phyloP scores from a whole-genome alignment of 2,888 invertebrate genomes.

The Leptodirus hochenwartii region DNA sequence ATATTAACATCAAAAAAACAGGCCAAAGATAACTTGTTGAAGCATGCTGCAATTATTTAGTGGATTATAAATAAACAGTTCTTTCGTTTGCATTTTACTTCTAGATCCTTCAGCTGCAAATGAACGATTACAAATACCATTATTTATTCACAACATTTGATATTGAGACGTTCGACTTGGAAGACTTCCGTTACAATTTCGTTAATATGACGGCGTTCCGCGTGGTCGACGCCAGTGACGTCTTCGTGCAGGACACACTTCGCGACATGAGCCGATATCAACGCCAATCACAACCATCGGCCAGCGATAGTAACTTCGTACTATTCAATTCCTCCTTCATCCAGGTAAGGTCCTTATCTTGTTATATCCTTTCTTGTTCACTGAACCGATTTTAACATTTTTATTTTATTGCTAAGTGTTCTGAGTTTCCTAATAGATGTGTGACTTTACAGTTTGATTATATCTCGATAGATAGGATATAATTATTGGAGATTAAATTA shows the following conservation, averaged over 20 bases:
- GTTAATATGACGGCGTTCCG: slow-evolving; percentile 89
- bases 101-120: slow-evolving; percentile 60
- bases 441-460: no score
- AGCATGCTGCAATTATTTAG: no score
- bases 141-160: slow-evolving; percentile 60
- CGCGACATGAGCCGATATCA: slow-evolving; percentile 53
- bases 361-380: no score
- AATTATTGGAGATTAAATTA: no score
- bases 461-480: no score
- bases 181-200: slow-evolving; percentile 84
- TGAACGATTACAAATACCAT: slow-evolving; percentile 74
- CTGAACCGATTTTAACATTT: no score
- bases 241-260: slow-evolving; percentile 44
- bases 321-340: slow-evolving; percentile 24
- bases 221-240: slow-evolving; percentile 49
- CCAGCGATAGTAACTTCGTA: no score
- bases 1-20: no score
- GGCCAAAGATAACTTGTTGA: no score
- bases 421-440: no score
- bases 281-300: slow-evolving; percentile 18
- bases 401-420: no score
- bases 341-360: slow-evolving; percentile 24
- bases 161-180: slow-evolving; percentile 53
- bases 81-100: slow-evolving; percentile 5
- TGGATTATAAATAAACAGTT: not conserved